Percentiles rank a stretch among this genome's conserved stretches.
These are phyloP conservation scores for Drosophila subsilvestris DNA, from an alignment of 2,888 invertebrate genomes.

Conservation along the genomic window DNA sequence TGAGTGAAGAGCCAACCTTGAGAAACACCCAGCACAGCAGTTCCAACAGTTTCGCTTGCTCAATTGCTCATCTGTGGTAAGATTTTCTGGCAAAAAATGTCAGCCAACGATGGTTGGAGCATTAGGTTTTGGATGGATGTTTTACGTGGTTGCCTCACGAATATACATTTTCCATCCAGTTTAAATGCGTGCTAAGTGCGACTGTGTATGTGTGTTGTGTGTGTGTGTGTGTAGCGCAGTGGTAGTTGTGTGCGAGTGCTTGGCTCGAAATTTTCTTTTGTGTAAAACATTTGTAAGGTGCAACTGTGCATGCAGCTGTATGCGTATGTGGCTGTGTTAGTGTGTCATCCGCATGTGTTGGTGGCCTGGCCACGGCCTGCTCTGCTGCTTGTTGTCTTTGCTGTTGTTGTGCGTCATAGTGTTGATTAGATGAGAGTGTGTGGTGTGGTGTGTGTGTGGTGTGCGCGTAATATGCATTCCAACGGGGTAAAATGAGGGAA, in stretches of 20 bases:
- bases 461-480: conserved; percentile 73
- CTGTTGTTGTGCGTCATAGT: conserved; percentile 53
- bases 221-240: conserved; percentile 8
- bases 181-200: conserved; percentile 46
- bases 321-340: conserved; percentile 38
- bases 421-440: conserved; percentile 14
- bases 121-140: conserved; percentile 17
- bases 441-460: conserved; percentile 29
- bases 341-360: conserved; percentile 29
- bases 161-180: conserved; percentile 34
- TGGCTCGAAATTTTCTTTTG: conserved; percentile 50
- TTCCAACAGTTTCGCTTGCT: conserved; percentile 63
- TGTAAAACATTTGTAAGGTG: conserved; percentile 73
- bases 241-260: conserved; percentile 20
- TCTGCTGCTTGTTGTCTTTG: conserved; percentile 35
- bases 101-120: conserved; percentile 2
- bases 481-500: conserved; percentile 68
- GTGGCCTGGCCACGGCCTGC: conserved; percentile 40
- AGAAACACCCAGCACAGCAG: conserved; percentile 73
- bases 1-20: conserved; percentile 73
- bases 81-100: conserved; percentile 36
- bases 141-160: conserved; percentile 13
- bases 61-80: conserved; percentile 60
- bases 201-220: conserved; percentile 17
- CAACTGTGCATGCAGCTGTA: conserved; percentile 61